Evolutionary conservation across 2,797 vertebrate species (phyloP).

Genomic region (Prionace glauca): DNA sequence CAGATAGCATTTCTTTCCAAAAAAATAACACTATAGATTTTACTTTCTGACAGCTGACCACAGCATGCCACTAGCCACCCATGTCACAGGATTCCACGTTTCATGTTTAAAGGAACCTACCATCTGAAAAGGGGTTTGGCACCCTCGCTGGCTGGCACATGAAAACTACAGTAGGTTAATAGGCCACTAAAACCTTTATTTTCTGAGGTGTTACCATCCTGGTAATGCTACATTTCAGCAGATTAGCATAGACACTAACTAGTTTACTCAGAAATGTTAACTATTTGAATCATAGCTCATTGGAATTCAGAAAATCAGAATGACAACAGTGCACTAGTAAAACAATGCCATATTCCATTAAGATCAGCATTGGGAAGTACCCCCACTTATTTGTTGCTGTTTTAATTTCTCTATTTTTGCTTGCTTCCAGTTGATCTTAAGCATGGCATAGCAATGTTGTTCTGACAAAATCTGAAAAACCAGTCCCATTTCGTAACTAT

Average conservation of each 20-base stretch:
- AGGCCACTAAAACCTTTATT: background rate
- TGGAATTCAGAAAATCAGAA: background rate
- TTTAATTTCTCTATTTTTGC: background rate
- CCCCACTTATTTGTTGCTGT: background rate
- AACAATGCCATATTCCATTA: background rate
- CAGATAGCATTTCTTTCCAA: background rate
- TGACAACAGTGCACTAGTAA: background rate
- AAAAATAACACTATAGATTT: background rate
- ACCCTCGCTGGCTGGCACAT: background rate
- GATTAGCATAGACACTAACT: background rate
- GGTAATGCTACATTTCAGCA: background rate
- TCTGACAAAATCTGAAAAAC: background rate
- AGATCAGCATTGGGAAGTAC: background rate
- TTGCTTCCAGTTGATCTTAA: background rate
- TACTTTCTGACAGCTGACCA: background rate
- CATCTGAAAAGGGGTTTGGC: background rate
- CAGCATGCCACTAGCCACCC: background rate
- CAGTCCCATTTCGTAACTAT: background rate
- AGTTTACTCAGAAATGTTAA: background rate
- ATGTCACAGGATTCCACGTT: background rate
- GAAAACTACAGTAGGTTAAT: background rate
- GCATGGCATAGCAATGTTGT: background rate
- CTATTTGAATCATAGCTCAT: background rate
- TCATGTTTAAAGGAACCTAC: background rate
- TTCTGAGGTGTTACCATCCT: background rate